Evolutionary conservation across 2,113 vertebrate species (phyloP).

Genomic region (Prinia subflava): DNA sequence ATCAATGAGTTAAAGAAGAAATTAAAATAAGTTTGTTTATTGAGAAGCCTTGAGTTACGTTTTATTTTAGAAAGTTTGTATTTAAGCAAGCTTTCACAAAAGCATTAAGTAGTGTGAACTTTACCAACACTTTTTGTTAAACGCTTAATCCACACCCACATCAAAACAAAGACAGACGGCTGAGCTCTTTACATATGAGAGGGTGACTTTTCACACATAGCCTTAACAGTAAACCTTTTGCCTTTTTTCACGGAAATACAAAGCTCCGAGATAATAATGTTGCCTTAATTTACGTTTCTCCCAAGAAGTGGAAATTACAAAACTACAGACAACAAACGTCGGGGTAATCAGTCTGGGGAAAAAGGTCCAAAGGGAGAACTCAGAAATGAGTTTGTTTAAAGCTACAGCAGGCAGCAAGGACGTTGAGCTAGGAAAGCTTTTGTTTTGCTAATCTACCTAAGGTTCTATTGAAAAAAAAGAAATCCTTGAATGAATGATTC

Average conservation of each 20-base stretch:
- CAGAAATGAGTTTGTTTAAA: conserved; percentile 12
- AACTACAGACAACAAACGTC: conserved; percentile 39
- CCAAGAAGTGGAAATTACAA: conserved; percentile 47
- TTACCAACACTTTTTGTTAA: conserved; percentile 39
- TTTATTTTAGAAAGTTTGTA: conserved; percentile 8
- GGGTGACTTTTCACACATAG: conserved; percentile 57
- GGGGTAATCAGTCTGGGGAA: conserved; percentile 23
- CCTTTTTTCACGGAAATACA: conserved; percentile 25
- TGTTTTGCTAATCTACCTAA: conserved; percentile 27
- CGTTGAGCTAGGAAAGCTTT: background rate
- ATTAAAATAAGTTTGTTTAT: background rate
- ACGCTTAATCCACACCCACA: conserved; percentile 26
- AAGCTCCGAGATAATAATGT: conserved; percentile 34
- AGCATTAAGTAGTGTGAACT: conserved; percentile 33
- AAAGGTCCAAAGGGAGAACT: conserved; percentile 16
- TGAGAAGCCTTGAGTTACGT: background rate
- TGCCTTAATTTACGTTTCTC: conserved; percentile 36
- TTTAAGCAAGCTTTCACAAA: conserved; percentile 25
- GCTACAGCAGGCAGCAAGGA: background rate
- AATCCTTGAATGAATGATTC: background rate
- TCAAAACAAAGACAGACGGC: conserved; percentile 51
- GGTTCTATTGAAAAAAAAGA: background rate
- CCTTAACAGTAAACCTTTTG: conserved; percentile 48
- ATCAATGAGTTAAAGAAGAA: background rate
- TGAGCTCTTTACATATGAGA: conserved; percentile 51